Evolutionary conservation across 2,113 vertebrate species (phyloP).

Genomic region (Megatriorchis doriae): DNA sequence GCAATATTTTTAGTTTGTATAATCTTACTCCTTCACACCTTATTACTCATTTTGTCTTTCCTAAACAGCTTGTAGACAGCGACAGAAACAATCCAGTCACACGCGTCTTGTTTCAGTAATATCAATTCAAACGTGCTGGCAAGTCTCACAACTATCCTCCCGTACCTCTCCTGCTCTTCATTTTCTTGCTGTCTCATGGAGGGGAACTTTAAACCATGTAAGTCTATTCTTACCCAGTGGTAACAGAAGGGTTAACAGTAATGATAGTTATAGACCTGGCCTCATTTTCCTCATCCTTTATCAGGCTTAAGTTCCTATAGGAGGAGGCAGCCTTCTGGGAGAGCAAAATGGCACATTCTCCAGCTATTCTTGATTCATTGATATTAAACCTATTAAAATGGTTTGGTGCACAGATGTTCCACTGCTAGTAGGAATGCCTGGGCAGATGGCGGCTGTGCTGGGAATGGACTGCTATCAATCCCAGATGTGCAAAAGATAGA

Average conservation of each 20-base stretch:
- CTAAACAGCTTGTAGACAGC: background rate
- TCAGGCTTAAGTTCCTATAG: background rate
- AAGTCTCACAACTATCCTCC: background rate
- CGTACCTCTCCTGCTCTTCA: background rate
- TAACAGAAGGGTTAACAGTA: background rate
- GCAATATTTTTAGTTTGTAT: background rate
- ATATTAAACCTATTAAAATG: background rate
- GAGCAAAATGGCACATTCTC: accelerated
- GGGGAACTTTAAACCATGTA: background rate
- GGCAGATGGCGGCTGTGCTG: background rate
- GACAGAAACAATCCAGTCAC: background rate
- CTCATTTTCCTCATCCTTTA: background rate
- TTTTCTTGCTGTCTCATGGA: background rate
- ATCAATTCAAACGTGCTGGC: background rate
- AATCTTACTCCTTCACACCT: background rate
- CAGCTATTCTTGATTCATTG: background rate
- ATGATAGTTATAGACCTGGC: background rate
- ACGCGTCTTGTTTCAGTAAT: accelerated
- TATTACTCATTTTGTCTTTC: background rate
- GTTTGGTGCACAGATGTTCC: background rate
- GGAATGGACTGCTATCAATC: background rate
- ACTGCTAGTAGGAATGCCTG: accelerated
- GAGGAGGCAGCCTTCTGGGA: background rate
- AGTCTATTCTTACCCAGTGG: background rate
- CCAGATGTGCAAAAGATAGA: background rate